Evolutionary conservation across 2,888 invertebrate genomes (phyloP).

Genomic region (Drosophila testacea): DNA sequence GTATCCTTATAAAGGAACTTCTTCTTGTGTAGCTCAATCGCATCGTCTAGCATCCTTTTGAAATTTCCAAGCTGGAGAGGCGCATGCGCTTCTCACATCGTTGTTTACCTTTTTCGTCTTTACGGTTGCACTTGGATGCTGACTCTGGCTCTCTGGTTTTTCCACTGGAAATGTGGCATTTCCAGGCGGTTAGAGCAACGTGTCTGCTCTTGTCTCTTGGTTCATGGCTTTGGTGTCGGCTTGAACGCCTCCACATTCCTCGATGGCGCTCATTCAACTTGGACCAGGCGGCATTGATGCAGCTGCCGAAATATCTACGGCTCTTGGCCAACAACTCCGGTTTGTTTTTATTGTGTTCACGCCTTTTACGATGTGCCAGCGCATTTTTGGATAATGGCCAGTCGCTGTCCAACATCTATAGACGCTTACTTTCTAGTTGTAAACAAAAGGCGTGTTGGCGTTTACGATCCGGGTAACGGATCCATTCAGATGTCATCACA

Average conservation of each 20-base stretch:
- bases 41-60: conserved; percentile 15
- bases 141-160: conserved; percentile 11
- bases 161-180: conserved; percentile 37
- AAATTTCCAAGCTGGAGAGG: conserved; percentile 6
- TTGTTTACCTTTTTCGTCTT: conserved; percentile 54
- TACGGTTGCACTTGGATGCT: conserved; percentile 49
- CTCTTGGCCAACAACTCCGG: conserved; percentile 31
- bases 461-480: conserved; percentile 49
- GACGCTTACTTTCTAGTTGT: conserved; percentile 49
- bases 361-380: conserved; percentile 54
- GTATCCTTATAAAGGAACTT: background rate
- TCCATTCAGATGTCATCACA: conserved; percentile 55
- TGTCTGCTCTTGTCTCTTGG: conserved; percentile 15
- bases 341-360: conserved; percentile 53
- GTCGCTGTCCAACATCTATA: conserved; percentile 17
- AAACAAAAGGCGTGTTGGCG: conserved; percentile 57
- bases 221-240: conserved; percentile 31
- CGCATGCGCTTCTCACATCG: conserved; percentile 56
- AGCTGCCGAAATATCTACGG: conserved; percentile 46
- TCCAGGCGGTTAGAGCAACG: conserved; percentile 40
- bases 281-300: conserved; percentile 71
- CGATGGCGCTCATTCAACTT: conserved; percentile 70
- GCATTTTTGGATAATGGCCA: conserved; percentile 35
- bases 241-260: conserved; percentile 65
- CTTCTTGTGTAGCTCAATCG: background rate